Conservation (phyloP, 2,888 invertebrate species). For the Parnassius orleans region DNA sequence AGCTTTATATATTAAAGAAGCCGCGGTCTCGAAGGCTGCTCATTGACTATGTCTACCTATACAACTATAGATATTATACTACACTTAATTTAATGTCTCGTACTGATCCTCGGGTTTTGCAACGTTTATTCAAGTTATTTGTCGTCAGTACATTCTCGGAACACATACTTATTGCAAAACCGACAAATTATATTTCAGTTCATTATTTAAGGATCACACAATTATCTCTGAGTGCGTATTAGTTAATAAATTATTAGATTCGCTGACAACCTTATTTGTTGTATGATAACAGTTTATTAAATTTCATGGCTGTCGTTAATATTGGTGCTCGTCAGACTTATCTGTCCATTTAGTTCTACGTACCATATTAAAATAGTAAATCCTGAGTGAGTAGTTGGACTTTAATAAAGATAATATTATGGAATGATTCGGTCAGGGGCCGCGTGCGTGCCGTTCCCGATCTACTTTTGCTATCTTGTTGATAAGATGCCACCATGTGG, state of each 20-base stretch:
- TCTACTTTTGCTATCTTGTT: constrained; percentile 66
- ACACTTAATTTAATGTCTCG: constrained; percentile 13
- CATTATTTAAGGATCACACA: constrained; percentile 34
- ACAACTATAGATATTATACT: too few relatives aligned
- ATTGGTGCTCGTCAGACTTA: constrained; percentile 53
- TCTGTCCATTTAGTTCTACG: constrained; percentile 55
- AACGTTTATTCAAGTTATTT: constrained; percentile 19
- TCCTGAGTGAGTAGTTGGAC: constrained; percentile 47
- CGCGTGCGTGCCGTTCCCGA: constrained; percentile 58
- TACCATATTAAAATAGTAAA: constrained; percentile 65
- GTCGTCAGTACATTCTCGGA: constrained; percentile 14
- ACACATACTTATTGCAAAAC: background rate
- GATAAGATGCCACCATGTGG: constrained; percentile 55
- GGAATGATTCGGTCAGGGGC: constrained; percentile 53
- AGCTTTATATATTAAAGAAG: constrained; percentile 27
- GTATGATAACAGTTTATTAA: constrained; percentile 71
- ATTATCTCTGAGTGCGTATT: constrained; percentile 50
- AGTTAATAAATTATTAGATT: constrained; percentile 59
- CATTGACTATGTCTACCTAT: background rate
- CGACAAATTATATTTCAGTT: constrained; percentile 21
- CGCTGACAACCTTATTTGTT: constrained; percentile 55
- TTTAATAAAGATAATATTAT: constrained; percentile 68
- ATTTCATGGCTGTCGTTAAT: constrained; percentile 61
- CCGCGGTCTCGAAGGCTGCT: constrained; percentile 17
- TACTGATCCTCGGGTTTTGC: background rate